Conservation (phyloP, 2,888 invertebrate genomes). For the Rhingia campestris region DNA sequence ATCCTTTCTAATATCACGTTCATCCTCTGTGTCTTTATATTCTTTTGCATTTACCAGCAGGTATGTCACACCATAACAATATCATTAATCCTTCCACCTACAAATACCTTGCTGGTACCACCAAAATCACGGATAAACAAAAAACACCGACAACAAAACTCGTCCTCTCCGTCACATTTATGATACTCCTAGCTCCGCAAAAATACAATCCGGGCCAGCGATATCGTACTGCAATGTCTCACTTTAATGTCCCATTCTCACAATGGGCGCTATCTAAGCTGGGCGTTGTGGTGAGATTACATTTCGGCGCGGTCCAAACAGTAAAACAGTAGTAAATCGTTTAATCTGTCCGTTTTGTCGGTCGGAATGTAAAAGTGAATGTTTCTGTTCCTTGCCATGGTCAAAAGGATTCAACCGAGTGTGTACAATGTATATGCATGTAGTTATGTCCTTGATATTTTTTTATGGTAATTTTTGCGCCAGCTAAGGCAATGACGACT, state of each 20-base stretch:
- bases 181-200: slow-evolving; percentile 22
- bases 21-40: slow-evolving; percentile 32
- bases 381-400: slow-evolving; percentile 30
- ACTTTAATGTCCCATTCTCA: slow-evolving; percentile 32
- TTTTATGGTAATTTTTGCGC: slow-evolving; percentile 65
- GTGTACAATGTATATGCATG: not conserved
- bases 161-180: slow-evolving; percentile 63
- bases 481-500: slow-evolving; percentile 8
- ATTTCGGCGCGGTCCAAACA: slow-evolving; percentile 58
- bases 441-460: slow-evolving; percentile 60
- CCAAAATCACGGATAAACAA: slow-evolving; percentile 36
- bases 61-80: slow-evolving; percentile 64
- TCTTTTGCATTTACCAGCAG: slow-evolving; percentile 44
- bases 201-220: slow-evolving; percentile 15
- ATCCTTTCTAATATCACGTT: slow-evolving; percentile 68
- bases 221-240: slow-evolving; percentile 47
- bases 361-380: slow-evolving; percentile 49
- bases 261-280: slow-evolving; percentile 10
- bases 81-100: slow-evolving; percentile 69
- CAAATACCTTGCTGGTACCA: slow-evolving; percentile 41
- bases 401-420: slow-evolving; percentile 58
- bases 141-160: slow-evolving; percentile 34
- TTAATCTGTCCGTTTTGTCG: slow-evolving; percentile 68
- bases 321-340: slow-evolving; percentile 72
- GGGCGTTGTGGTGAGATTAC: slow-evolving; percentile 50